These are phyloP conservation scores for Drosophila mayri DNA, from an alignment of 1,140 invertebrate species.

Conservation along the genomic window DNA sequence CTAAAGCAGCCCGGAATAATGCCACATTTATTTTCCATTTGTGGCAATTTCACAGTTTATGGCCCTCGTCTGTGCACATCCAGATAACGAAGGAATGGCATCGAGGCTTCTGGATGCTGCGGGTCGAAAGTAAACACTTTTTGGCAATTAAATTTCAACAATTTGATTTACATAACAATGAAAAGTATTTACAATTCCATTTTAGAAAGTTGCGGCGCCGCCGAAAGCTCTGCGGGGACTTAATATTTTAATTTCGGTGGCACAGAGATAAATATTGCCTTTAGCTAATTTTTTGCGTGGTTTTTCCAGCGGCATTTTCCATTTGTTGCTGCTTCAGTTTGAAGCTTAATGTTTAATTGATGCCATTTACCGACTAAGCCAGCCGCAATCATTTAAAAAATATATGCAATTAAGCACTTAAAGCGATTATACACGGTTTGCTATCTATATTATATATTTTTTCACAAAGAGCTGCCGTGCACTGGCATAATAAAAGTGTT, in stretches of 20 bases:
- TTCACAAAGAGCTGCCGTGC: background rate
- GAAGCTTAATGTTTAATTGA: conserved; percentile 35
- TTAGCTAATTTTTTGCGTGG: conserved; percentile 38
- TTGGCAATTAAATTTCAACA: conserved; percentile 72
- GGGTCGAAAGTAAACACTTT: conserved; percentile 70
- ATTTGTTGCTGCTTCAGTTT: conserved; percentile 4
- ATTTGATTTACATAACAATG: conserved; percentile 75
- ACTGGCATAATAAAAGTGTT: background rate
- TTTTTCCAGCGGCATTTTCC: conserved; percentile 17
- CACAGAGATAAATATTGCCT: conserved; percentile 40
- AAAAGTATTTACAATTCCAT: conserved; percentile 66
- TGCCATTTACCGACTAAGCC: conserved; percentile 38
- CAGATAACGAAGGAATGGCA: conserved; percentile 22
- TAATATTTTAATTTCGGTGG: conserved; percentile 47
- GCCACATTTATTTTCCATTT: conserved; percentile 57
- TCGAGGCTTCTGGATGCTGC: background rate
- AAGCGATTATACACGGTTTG: conserved; percentile 31
- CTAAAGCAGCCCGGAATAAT: conserved; percentile 39
- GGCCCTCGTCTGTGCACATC: conserved; percentile 7
- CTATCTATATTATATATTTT: background rate
- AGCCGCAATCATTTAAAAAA: conserved; percentile 4
- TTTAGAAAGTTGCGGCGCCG: conserved; percentile 32
- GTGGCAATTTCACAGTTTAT: conserved; percentile 30
- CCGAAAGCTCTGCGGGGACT: conserved; percentile 13
- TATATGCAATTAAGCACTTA: conserved; percentile 38